Evolutionary conservation across 2,113 vertebrate genomes (phyloP), one percentile per base, ranked within the genome.

Genomic region (Sula dactylatra): DNA sequence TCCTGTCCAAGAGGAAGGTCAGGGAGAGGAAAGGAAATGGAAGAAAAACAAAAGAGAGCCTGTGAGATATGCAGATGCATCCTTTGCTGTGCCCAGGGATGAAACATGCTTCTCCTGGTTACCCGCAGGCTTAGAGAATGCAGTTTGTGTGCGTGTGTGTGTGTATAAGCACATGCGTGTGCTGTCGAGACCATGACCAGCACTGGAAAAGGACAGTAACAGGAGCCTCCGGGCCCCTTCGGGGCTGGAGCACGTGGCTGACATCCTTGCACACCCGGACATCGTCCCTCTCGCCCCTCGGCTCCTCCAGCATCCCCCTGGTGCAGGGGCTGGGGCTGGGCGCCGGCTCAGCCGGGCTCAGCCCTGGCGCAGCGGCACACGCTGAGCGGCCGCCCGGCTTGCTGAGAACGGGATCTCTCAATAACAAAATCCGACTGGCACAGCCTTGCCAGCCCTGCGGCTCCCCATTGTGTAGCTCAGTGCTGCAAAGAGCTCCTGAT

Each of bases 1-100:
- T 95, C 90, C 78, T 84, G n/a, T 67, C 67, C 82, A 65, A 91
- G 65, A 49, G 91, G 91, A 96, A 96, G 86, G 84, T 82, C 93
- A 82, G 77, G 81, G 70, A 89, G 84, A 93, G 87, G 89, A 70
- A 31, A 93, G 78, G 94, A 93, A 96, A 61, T 36, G 52, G 4
- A 44, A 76, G 69, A 78, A 83, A 83, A 94, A 64, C 52, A 50
- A 13, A 90, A 44, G 58, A 27, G 58, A 88, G 87, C 56, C 66
- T 56, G 34, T 4, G 82, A 69, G 70, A 65, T 59, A 14, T 18
- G 32, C 87, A 91, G 84, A 72, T 82, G 52, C 4, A 47, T 87
- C 91, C 94, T 93, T 80, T 67, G 56, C 55, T 1, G 6, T 73
- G 66, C 17, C n/a, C 64, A 8, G 72, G 88, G 82, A 34, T 42